phyloP scores from a whole-genome alignment of 1,140 invertebrate species.

The Hylaeus anthracinus region DNA sequence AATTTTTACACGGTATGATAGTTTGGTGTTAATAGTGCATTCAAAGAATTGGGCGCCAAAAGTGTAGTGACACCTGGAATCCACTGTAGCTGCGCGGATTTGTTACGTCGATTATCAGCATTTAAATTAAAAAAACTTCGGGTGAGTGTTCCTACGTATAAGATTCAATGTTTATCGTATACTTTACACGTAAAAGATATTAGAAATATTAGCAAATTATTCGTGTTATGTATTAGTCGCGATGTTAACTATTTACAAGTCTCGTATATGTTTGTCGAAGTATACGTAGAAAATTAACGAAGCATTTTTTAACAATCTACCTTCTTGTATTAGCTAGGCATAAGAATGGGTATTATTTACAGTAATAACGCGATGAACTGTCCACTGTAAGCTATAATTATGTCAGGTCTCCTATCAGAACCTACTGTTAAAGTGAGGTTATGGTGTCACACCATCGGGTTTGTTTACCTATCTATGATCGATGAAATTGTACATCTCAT shows the following conservation, averaged over 20 bases:
- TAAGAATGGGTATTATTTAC: not conserved
- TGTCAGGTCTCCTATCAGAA: no score
- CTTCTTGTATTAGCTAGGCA: not conserved
- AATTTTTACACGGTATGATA: not conserved
- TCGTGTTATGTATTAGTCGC: no score
- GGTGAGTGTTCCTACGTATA: not conserved
- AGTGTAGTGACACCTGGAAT: constrained; percentile 6
- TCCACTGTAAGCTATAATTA: no score
- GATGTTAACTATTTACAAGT: not conserved
- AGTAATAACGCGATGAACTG: not conserved
- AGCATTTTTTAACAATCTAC: no score
- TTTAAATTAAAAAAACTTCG: constrained; percentile 3
- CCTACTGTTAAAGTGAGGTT: constrained; percentile 11
- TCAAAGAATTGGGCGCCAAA: constrained; percentile 13
- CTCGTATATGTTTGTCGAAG: no score
- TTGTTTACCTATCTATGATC: not conserved
- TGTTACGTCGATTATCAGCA: not conserved
- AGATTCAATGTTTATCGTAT: not conserved
- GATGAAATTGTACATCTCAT: no score
- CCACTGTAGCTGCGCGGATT: not conserved
- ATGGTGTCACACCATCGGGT: not conserved
- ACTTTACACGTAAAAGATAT: not conserved
- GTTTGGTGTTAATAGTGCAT: not conserved
- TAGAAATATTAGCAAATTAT: not conserved
- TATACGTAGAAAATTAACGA: no score